These are phyloP conservation scores for Habropoda laboriosa DNA, from an alignment of 1,140 invertebrate genomes.

Conservation along the genomic window DNA sequence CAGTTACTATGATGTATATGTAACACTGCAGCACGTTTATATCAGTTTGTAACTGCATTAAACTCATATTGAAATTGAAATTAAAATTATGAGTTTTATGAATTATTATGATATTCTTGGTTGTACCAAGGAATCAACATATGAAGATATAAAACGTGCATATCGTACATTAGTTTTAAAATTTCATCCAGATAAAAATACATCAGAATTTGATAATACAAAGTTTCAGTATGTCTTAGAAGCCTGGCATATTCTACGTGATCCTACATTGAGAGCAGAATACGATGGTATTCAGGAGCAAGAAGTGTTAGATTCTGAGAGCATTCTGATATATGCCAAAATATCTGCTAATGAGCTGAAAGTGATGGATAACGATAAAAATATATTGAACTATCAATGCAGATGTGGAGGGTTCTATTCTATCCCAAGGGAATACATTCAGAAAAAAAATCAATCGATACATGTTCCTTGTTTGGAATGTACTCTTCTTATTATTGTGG, in stretches of 20 bases:
- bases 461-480: conserved; percentile 85
- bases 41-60: not conserved
- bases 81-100: conserved; percentile 16
- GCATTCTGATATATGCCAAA: conserved; percentile 83
- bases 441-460: conserved; percentile 77
- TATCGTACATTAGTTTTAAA: conserved; percentile 84
- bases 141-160: conserved; percentile 84
- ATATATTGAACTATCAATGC: conserved; percentile 83
- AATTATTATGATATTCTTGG: conserved; percentile 85
- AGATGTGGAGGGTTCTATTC: conserved; percentile 85
- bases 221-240: conserved; percentile 83
- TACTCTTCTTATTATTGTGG: conserved; percentile 85
- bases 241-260: conserved; percentile 85
- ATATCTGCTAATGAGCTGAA: conserved; percentile 82
- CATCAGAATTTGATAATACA: conserved; percentile 59
- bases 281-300: conserved; percentile 84
- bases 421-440: conserved; percentile 79
- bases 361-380: conserved; percentile 71
- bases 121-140: conserved; percentile 81
- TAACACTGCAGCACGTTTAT: not conserved
- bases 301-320: conserved; percentile 80
- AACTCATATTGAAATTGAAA: not conserved
- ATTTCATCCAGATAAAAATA: conserved; percentile 86
- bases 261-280: conserved; percentile 81
- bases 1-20: too few relatives aligned